Evolutionary conservation across 2,888 invertebrate species (phyloP), one percentile per base, ranked within the genome.

Genomic region (Micropterix aruncella): DNA sequence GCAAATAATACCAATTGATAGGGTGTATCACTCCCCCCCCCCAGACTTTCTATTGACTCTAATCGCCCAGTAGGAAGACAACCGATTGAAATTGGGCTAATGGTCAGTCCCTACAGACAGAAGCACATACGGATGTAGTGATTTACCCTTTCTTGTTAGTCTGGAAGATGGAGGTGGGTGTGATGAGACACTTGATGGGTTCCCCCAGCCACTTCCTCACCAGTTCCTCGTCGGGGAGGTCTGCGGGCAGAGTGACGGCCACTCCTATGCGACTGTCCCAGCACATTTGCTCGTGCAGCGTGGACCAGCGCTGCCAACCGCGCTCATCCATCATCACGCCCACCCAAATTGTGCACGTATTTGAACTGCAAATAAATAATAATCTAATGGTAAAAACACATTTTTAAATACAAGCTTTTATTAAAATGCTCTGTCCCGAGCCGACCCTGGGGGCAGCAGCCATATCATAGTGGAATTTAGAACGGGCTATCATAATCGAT

Each of bases 201-300:
- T 99, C 99, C 1, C 95, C 95, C 18, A 89, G 65, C 99, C 99
- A 99, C 47, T 96, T 77, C 17, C 82, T 74, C 7, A 91, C 57
- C 42, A 80, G 75, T 18, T 75, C 75, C 41, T 74, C 66, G 9
- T 77, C 74, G 1, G 93, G 89, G 18, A 92, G 69, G 58, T 95
- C 84, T 39, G 85, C 77, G 39, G 86, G 80, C 19, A 95, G 55
- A 60, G 92, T 85, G 37, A 96, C 64, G 1, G 84, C 87, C 36
- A 94, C 67, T 36, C 81, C 79, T 44, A 89, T 61, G 52, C 78
- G 63, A 40, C 69, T 60, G 52, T 70, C 70, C 59, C 70, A 77
- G 27, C 74, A 69, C 19, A 74, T 55, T 4, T 64, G 61, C 50
- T 76, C 72, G 55, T 84, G 76, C 51, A 87, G 79, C 48, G 73